Base-by-base conservation (phyloP, 2,888 invertebrate species). In the Ctenicera cuprea region DNA sequence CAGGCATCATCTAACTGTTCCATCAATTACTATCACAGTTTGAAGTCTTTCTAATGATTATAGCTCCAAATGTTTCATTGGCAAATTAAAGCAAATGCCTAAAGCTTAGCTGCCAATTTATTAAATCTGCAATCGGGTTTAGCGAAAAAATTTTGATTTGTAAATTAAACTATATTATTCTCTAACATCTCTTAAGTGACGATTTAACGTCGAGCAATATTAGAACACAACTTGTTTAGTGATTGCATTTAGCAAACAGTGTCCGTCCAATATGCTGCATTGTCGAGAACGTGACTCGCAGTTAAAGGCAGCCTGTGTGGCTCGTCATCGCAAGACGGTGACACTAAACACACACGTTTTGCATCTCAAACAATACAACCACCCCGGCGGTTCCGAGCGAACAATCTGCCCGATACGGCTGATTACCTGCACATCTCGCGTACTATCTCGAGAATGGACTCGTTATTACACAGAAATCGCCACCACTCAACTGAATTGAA, bases 331-430 rank as follows among this genome's bases (percentile, higher is more conserved):
- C 73, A 76, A 75, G 54, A 52, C 74, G 79, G 78, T 82, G 83
- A 84, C 84, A 83, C 78, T 80, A 80, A 82, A 81, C 83, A 82
- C 79, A 82, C 81, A 82, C 82, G 83, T 78, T 83, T 83, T 83
- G 83, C 83, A 83, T 84, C 80, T 83, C 79, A 82, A 82, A 85
- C 83, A 84, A 84, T 83, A 79, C 81, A 81, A 77, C 82, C 82
- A 81, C 83, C 82, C 82, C 78, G 79, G 75, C 79, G 82, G 82
- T 83, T 83, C 82, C 83, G 77, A 81, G 76, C 79, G 76, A 81
- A 75, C 83, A 82, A 82, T 83, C 75, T 78, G 78, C 76, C 75
- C 77, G 77, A 67, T 67, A 77, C 78, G 78, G 78, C 78, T 71
- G 78, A 78, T 77, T 77, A 77, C 73, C 69, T 73, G 41, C 76